Evolutionary conservation across 2,113 vertebrate genomes (phyloP).

Genomic region (Microcebus griseorufus): DNA sequence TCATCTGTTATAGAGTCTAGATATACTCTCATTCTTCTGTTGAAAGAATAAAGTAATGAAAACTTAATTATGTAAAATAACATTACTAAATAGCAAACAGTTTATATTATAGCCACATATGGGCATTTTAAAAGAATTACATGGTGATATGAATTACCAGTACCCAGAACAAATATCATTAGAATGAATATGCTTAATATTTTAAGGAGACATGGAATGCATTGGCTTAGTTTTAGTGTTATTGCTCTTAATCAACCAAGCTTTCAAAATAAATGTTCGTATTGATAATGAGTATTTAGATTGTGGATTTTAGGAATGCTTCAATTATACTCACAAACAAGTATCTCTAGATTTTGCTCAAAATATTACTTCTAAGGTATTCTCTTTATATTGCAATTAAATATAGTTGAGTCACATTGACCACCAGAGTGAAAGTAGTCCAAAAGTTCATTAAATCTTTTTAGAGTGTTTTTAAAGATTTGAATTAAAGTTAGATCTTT

Average conservation of each 20-base stretch:
- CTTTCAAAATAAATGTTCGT: constrained; percentile 37
- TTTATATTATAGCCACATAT: background rate
- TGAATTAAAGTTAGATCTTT: constrained; percentile 44
- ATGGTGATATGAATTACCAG: background rate
- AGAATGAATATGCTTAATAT: constrained; percentile 20
- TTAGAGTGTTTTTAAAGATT: constrained; percentile 22
- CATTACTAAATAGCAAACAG: background rate
- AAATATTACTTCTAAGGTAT: constrained; percentile 28
- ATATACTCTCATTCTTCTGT: background rate
- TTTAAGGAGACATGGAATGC: background rate
- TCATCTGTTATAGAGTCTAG: constrained; percentile 26
- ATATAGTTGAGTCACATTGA: background rate
- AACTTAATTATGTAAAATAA: constrained; percentile 62
- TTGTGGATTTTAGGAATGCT: background rate
- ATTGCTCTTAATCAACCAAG: constrained; percentile 35
- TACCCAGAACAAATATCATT: constrained; percentile 14
- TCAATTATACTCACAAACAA: background rate
- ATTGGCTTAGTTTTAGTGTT: constrained; percentile 10
- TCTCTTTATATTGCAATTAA: background rate
- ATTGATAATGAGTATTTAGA: constrained; percentile 3
- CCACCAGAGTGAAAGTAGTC: background rate
- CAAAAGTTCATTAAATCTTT: constrained; percentile 36
- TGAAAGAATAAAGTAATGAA: constrained; percentile 46
- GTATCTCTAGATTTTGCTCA: background rate
- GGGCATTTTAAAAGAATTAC: constrained; percentile 58